Conservation (phyloP, 2,888 invertebrate species). For the Yponomeuta evonymella region DNA sequence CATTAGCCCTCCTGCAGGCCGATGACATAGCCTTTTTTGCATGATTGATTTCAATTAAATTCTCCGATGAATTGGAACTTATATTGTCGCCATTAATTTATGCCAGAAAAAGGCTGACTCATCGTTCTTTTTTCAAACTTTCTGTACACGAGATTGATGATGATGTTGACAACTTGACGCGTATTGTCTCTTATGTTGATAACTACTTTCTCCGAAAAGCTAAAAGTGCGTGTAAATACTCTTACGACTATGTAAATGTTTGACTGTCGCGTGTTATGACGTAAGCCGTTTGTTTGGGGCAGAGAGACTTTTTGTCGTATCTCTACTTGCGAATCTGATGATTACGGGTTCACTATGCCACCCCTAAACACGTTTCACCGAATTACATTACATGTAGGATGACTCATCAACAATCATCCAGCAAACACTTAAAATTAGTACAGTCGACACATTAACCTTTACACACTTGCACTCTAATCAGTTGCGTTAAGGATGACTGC, state of each 20-base stretch:
- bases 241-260: neutral
- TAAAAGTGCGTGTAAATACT: neutral
- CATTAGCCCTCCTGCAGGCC: neutral
- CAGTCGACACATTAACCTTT: too few species aligned
- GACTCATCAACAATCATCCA: too few species aligned
- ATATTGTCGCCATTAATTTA: neutral
- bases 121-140: neutral
- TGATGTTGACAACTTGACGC: neutral
- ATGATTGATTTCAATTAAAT: slow-evolving; percentile 2
- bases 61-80: neutral
- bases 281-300: too few species aligned
- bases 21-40: neutral
- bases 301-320: too few species aligned
- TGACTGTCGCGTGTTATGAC: too few species aligned
- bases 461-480: too few species aligned
- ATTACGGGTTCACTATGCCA: too few species aligned
- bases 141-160: neutral
- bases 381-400: too few species aligned
- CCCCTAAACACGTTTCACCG: too few species aligned
- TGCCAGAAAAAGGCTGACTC: neutral
- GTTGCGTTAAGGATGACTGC: too few species aligned
- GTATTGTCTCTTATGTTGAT: neutral
- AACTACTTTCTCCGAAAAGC: neutral
- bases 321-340: too few species aligned
- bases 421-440: too few species aligned